A percentile compares a stretch with the other conserved stretches of the same genome.
These are phyloP conservation scores for Epinephelus coioides DNA, from an alignment of 2,797 vertebrate genomes.

Conservation along the genomic window DNA sequence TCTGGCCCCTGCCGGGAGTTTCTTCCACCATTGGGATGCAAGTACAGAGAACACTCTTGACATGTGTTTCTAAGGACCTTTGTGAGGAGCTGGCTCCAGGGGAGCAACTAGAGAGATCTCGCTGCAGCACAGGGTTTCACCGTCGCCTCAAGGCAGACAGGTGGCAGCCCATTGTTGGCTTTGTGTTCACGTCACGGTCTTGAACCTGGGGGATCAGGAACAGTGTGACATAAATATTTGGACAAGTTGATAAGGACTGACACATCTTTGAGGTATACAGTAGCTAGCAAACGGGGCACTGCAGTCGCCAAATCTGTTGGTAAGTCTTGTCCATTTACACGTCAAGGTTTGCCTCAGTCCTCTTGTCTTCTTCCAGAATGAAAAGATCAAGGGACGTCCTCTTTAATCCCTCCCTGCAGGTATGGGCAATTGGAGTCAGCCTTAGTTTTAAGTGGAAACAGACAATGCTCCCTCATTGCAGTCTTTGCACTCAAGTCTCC, in stretches of 20 bases:
- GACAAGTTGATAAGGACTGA: conserved; percentile 33
- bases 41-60: background rate
- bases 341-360: background rate
- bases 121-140: background rate
- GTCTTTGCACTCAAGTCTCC: too few species aligned
- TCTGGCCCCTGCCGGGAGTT: background rate
- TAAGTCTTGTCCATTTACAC: background rate
- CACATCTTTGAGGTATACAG: background rate
- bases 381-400: too few species aligned
- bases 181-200: background rate
- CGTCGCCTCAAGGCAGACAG: conserved; percentile 57
- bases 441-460: too few species aligned
- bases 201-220: conserved; percentile 36
- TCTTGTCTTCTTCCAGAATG: background rate
- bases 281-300: background rate
- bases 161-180: conserved; percentile 54
- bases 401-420: too few species aligned
- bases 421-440: too few species aligned
- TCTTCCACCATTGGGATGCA: background rate
- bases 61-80: conserved; percentile 36
- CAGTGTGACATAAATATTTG: conserved; percentile 34
- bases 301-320: background rate
- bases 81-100: conserved; percentile 33
- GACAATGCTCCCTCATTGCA: too few species aligned
- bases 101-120: conserved; percentile 41